These are phyloP conservation scores for Butorides virescens DNA, from an alignment of 2,113 vertebrate genomes.

Conservation along the genomic window DNA sequence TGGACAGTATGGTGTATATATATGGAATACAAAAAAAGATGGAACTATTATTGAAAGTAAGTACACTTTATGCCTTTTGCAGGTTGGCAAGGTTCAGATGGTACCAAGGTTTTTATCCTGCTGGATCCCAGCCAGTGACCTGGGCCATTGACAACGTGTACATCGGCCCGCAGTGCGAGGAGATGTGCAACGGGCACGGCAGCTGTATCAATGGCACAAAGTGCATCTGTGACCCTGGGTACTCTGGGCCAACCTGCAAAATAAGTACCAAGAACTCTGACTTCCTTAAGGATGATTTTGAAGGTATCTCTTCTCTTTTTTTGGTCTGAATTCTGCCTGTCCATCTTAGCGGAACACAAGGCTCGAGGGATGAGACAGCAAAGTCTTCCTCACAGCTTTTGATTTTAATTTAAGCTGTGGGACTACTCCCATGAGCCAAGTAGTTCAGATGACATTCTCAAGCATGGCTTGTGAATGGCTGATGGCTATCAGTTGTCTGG, in stretches of 20 bases:
- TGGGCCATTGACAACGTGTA: conserved; percentile 97
- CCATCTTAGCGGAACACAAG: background rate
- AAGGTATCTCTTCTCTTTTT: conserved; percentile 79
- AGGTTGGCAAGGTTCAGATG: conserved; percentile 95
- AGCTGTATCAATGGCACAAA: conserved; percentile 88
- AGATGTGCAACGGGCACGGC: conserved; percentile 95
- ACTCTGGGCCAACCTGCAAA: conserved; percentile 90
- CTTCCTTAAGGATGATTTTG: conserved; percentile 98
- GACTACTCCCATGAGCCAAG: background rate
- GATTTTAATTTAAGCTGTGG: background rate
- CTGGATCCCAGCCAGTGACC: conserved; percentile 86
- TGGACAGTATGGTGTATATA: background rate
- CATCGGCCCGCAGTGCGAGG: conserved; percentile 94
- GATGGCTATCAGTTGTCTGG: background rate
- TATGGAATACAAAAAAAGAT: background rate
- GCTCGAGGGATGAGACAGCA: background rate
- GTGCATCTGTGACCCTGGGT: conserved; percentile 89
- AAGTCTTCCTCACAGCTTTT: background rate
- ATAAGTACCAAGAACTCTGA: conserved; percentile 89
- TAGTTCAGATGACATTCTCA: background rate
- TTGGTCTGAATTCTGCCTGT: background rate
- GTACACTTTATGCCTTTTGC: background rate
- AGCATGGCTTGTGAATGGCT: background rate
- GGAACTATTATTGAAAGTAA: background rate
- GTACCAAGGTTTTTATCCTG: conserved; percentile 94